Evolutionary conservation across 1,140 invertebrate species (phyloP), one percentile per base, ranked within the genome.

Genomic region (Ips nitidus): DNA sequence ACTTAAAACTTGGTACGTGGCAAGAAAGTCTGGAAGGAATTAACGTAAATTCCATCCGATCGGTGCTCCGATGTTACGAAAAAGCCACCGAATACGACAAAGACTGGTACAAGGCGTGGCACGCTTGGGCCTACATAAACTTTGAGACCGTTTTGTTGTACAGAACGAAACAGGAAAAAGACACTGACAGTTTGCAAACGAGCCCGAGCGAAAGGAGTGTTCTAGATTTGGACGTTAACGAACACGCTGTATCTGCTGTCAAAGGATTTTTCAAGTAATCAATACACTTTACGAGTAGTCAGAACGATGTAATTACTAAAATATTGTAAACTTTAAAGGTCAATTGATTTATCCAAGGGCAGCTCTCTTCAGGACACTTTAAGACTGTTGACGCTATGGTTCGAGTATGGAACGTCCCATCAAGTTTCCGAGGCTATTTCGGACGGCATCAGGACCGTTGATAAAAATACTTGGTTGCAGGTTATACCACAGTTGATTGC

Each of bases 401-500:
- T 98, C 78, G 95, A 98, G 76, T 95, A 97, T 77, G 96, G 95
- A 0, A 94, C 98, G 70, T 90, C 92, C 83, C 86, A 91, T 0
- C 94, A 97, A 78, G 95, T 99, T 0, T 93, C 97, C 77, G 94
- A 98, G 66, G 94, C 95, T 0, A 87, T 99, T 22, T 86, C 91
- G 0, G 95, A 98, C 72, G 95, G 95, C 1, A 91, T 99, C 52
- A 89, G 93, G 71, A 88, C 90, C 0, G 96, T 99, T 41, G 94
- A 98, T 76, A 95, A 99, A 66, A 97, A 99, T 76, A 98, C 96
- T 6, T 99, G 98, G 98, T 83, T 99, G 1, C 97, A 99, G 86
- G 97, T 99, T 0, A 99, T 99, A 74, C 98, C 98, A 0, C 98
- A 99, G 81, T 82, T 99, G 1, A 99, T 99, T 73, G 97, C 98